Evolutionary conservation across 1,140 invertebrate species (phyloP).

Genomic region (Myzus persicae): DNA sequence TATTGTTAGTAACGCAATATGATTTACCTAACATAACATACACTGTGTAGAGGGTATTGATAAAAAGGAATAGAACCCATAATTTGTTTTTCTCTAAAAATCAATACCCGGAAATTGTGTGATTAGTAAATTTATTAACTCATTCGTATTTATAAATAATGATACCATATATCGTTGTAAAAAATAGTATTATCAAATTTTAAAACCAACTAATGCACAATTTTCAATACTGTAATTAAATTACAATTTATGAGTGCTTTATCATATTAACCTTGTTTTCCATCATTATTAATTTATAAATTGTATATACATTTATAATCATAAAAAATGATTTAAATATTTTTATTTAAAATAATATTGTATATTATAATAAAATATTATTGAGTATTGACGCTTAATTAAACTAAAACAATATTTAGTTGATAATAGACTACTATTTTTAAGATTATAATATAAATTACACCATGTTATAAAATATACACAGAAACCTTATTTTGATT

Average conservation of each 20-base stretch:
- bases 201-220: slow-evolving; percentile 1
- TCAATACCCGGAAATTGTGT: not conserved
- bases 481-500: not conserved
- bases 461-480: not conserved
- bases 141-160: not conserved
- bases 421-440: too few species aligned
- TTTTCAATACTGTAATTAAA: not conserved
- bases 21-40: too few species aligned
- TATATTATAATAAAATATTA: not conserved
- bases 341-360: not conserved
- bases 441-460: too few species aligned
- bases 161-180: not conserved
- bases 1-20: not conserved
- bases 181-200: not conserved
- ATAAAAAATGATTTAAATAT: not conserved
- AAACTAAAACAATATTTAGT: not conserved
- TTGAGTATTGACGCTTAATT: not conserved
- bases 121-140: not conserved
- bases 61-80: not conserved
- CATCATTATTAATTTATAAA: not conserved
- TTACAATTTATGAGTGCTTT: slow-evolving; percentile 9
- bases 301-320: not conserved
- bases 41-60: not conserved
- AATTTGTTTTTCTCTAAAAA: slow-evolving; percentile 10
- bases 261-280: slow-evolving; percentile 28